Base-by-base conservation (phyloP, 2,797 vertebrate genomes). In the Thunnus albacares region DNA sequence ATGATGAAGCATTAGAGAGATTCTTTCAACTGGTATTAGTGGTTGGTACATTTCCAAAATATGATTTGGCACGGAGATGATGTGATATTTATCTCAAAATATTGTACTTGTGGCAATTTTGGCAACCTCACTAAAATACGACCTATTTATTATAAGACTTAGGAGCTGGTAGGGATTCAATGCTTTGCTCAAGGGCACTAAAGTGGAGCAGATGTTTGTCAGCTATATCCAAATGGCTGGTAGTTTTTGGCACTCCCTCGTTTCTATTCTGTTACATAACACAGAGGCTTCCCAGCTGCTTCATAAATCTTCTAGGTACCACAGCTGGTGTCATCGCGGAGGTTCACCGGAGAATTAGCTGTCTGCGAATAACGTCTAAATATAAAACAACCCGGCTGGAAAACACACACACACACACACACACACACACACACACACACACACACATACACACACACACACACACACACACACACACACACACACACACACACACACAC, bases 241-340 rank as follows among this genome's bases (percentile, higher is more conserved):
- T 63, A 17, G 45, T 35, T 51, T 79, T 59, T 74, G 83, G 68
- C 72, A 45, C 20, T 20, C 15, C 1, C 51, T 86, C 69, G 43
- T 84, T 71, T 79, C 28, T 61, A 79, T 75, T 80, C 69, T 24
- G 82, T 90, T 82, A 82, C 83, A 62, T 82, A 88, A 87, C 66
- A 65, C 43, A 1, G 38, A 83, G 62, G 62, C 59, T 75, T 76
- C 77, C 61, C 81, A 84, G 81, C 84, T 78, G 84, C 79, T 80
- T 82, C 59, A 68, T 77, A 81, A 84, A 83, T 85, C 80, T 81
- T 85, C 75, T 0, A 81, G 69, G 64, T 81, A 83, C 58, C 67
- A 83, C 86, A 90, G 82, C 84, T 85, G 86, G 84, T 85, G 77
- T 75, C 84, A 83, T 81, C 70, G 38, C 1, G 1, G 75, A 75